Conservation (phyloP, 2,113 vertebrate genomes). For the Nibea albiflora region DNA sequence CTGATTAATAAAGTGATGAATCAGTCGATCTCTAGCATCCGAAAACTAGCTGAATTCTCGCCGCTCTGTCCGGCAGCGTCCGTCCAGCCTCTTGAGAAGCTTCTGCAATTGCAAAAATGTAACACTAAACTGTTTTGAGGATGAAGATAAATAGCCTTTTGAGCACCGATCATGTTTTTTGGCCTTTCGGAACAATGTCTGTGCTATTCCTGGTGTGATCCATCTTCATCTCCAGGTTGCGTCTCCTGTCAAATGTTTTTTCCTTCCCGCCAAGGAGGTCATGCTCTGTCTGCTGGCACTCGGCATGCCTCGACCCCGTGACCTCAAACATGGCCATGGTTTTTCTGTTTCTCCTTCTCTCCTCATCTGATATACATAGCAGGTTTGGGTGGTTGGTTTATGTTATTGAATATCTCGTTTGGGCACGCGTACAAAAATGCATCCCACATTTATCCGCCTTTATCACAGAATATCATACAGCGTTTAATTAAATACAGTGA, state of each 20-base stretch:
- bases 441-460: background rate
- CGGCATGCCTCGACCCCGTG: slow-evolving; percentile 21
- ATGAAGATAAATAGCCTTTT: slow-evolving; percentile 43
- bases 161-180: slow-evolving; percentile 12
- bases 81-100: background rate
- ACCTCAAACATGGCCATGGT: slow-evolving; percentile 36
- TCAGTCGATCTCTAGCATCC: too few species aligned
- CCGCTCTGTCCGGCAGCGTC: background rate
- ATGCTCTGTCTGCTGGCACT: slow-evolving; percentile 32
- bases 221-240: slow-evolving; percentile 47
- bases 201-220: slow-evolving; percentile 48
- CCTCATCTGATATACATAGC: background rate
- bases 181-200: slow-evolving; percentile 43
- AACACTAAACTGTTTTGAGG: slow-evolving; percentile 41
- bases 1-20: too few species aligned
- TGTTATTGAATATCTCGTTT: background rate
- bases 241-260: slow-evolving; percentile 52
- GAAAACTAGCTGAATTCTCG: background rate
- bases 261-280: slow-evolving; percentile 37
- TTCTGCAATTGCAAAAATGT: slow-evolving; percentile 48
- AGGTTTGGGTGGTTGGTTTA: background rate
- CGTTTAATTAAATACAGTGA: background rate
- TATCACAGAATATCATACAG: background rate
- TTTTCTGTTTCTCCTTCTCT: background rate
- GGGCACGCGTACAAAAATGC: background rate